phyloP scores from a whole-genome alignment of 2,797 vertebrate genomes.

The Microhierax caerulescens region DNA sequence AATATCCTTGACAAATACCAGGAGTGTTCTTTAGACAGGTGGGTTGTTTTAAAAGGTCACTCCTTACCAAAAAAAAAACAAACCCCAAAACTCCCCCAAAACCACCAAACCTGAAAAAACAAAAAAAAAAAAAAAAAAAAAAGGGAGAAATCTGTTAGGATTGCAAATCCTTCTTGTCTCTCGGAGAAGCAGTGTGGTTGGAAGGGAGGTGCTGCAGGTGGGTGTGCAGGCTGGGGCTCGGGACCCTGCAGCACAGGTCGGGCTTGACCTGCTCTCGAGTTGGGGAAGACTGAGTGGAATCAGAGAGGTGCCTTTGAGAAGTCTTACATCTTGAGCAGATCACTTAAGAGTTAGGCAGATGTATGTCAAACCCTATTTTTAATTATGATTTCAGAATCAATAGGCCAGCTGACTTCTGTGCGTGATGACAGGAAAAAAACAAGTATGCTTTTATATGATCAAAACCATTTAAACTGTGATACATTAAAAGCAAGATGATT shows the following conservation, averaged over 20 bases:
- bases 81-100: too few species aligned
- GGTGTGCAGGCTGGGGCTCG: not conserved
- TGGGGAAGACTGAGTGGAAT: not conserved
- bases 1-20: conserved; percentile 1
- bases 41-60: not conserved
- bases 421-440: not conserved
- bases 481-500: not conserved
- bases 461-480: not conserved
- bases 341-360: not conserved
- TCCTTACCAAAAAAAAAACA: not conserved
- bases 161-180: not conserved
- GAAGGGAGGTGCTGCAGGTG: not conserved
- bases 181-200: not conserved
- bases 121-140: rapidly evolving
- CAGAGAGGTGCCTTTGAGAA: not conserved
- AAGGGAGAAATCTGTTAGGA: not conserved
- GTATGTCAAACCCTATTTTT: not conserved
- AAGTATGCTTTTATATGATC: rapidly evolving
- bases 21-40: not conserved
- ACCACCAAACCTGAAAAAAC: rapidly evolving
- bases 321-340: not conserved
- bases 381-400: not conserved
- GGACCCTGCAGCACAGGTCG: rapidly evolving
- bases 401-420: not conserved
- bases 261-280: not conserved